Base-by-base conservation (phyloP, 1,140 invertebrate species). In the Tetranychus urticae region DNA sequence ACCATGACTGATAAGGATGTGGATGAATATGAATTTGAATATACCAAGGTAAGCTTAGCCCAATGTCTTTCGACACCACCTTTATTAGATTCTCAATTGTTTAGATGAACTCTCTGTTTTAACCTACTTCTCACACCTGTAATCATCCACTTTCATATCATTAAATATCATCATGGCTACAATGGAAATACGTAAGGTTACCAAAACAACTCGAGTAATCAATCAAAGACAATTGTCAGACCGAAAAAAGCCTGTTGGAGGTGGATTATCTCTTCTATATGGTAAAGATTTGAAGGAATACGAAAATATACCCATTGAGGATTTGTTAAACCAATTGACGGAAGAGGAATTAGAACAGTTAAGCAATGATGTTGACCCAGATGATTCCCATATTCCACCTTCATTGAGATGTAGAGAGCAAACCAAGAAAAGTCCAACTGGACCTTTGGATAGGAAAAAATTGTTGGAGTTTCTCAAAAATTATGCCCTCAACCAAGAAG, bases 321-420 rank as follows among this genome's bases (percentile, higher is more conserved):
- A 90, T 67, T 76, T 98, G n/a, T 76, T 99, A 65, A 78, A 85
- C 47, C 88, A 96, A 70, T 78, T 99, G 55, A 86, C 91, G 61
- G 80, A 84, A 14, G 93, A 97, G 72, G 94, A 99, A 77, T 82
- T 99, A 57, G 91, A 91, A 68, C 87, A 97, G 73, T 78, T 98
- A 63, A 91, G 91, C 67, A 91, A 89, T 76, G 93, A 98, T 81
- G 91, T 97, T 63, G 94, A 98, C 79, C 93, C 94, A 66, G 93
- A 98, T 80, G 94, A 99, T 75, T 84, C 85, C 66, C 83, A 96
- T 73, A 79, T 98, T 71, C 94, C 94, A 61, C 90, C 96, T 48
- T 84, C 84, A 61, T 88, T 97, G 78, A 81, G 94, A 68, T 92
- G 85, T 73, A 87, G 86, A 71, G 90, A 97, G 70, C 88, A 93